phyloP scores from a whole-genome alignment of 2,797 vertebrate species.

The Tadarida brasiliensis region DNA sequence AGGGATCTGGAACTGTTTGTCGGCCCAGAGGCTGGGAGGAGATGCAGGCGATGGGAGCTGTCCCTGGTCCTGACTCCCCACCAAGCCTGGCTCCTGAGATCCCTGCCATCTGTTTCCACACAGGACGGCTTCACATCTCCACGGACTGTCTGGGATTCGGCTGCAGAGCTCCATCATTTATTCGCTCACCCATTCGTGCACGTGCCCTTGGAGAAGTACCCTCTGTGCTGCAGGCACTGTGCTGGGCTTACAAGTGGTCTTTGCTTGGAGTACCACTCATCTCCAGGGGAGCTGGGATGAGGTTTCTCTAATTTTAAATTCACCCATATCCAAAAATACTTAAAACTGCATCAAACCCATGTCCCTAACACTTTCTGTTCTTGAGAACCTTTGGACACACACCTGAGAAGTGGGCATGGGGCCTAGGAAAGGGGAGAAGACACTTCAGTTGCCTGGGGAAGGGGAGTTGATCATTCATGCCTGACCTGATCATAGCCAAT shows the following conservation, averaged over 20 bases:
- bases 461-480: background rate
- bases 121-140: background rate
- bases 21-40: no score
- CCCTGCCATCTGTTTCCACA: background rate
- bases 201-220: background rate
- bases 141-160: background rate
- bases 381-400: background rate
- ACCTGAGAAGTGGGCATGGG: background rate
- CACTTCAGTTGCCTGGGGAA: background rate
- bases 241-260: background rate
- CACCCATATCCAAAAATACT: background rate
- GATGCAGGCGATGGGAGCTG: background rate
- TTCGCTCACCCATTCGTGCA: background rate
- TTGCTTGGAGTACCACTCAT: background rate
- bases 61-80: background rate
- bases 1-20: background rate
- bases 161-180: background rate
- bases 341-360: background rate
- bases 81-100: background rate
- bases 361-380: background rate
- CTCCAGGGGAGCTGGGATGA: background rate
- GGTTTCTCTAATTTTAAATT: slow-evolving; percentile 14
- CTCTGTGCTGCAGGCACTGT: background rate
- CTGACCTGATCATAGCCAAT: no score
- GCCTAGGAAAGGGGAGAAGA: background rate